Evolutionary conservation across 1,140 invertebrate genomes (phyloP).

Genomic region (Lepidurus apus): DNA sequence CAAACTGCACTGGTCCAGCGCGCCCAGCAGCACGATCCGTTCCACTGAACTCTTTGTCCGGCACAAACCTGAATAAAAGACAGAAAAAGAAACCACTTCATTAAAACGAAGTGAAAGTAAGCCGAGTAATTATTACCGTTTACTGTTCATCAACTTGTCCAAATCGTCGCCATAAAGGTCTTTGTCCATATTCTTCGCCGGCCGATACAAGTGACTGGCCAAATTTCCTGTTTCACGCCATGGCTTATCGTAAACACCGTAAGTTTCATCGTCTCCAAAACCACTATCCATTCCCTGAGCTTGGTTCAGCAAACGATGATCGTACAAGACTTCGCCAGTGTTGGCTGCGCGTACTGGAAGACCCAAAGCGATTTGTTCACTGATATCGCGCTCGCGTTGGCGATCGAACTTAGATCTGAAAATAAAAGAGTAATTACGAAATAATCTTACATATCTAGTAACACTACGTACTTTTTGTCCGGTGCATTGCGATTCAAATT

Average conservation of each 20-base stretch:
- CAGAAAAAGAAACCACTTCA: conserved; percentile 16
- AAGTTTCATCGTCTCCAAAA: conserved; percentile 95
- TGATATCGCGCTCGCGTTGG: conserved; percentile 93
- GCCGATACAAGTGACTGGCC: conserved; percentile 86
- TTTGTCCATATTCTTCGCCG: conserved; percentile 79
- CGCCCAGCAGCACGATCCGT: conserved; percentile 64
- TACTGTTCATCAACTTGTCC: conserved; percentile 76
- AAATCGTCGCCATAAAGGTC: conserved; percentile 87
- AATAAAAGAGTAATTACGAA: conserved; percentile 34
- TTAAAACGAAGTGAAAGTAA: conserved; percentile 13
- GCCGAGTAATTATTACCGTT: conserved; percentile 52
- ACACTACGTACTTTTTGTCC: conserved; percentile 66
- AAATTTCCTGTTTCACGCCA: conserved; percentile 78
- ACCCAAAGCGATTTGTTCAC: conserved; percentile 96
- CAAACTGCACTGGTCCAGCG: conserved; percentile 94
- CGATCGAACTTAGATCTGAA: conserved; percentile 56
- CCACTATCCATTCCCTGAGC: conserved; percentile 93
- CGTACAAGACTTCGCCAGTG: conserved; percentile 82
- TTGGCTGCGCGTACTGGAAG: conserved; percentile 75
- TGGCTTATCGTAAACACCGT: conserved; percentile 96
- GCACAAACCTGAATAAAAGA: conserved; percentile 68
- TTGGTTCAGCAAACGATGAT: conserved; percentile 93
- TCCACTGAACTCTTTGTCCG: conserved; percentile 93
- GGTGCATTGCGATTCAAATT: conserved; percentile 90
- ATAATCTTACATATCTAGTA: background rate